Conservation (phyloP, 2,113 vertebrate genomes). For the Edolisoma coerulescens region DNA sequence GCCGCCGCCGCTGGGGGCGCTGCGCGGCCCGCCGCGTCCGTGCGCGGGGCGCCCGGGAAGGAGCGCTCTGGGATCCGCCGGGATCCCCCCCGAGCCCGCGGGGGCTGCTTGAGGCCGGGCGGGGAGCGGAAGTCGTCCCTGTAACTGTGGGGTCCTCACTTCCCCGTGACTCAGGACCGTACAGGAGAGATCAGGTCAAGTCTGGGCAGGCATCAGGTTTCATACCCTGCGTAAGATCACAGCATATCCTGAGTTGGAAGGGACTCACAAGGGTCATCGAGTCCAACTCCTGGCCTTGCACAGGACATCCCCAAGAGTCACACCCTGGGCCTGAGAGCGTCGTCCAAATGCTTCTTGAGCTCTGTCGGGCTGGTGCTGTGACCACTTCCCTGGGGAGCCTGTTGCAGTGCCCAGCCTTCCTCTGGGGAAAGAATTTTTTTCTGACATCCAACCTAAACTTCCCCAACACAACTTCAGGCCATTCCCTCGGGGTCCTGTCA, state of each 20-base stretch:
- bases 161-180: not conserved
- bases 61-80: accelerated
- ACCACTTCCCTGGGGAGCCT: not conserved
- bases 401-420: not conserved
- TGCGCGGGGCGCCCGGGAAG: not conserved
- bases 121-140: accelerated
- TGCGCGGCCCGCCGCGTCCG: not conserved
- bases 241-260: not conserved
- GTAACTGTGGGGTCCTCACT: too few relatives aligned
- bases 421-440: not conserved
- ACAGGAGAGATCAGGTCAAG: too few relatives aligned
- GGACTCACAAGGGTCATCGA: too few relatives aligned
- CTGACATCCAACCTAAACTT: not conserved
- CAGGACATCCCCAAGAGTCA: not conserved
- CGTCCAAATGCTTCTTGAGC: not conserved
- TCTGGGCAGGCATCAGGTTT: not conserved
- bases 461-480: not conserved
- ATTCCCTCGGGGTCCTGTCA: not conserved
- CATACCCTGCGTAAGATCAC: too few relatives aligned
- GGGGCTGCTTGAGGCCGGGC: too few relatives aligned
- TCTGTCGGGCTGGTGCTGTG: not conserved
- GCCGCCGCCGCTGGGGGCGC: not conserved
- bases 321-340: not conserved
- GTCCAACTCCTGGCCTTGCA: not conserved
- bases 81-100: accelerated